phyloP scores from a whole-genome alignment of 2,888 invertebrate genomes.

The Erebia aethiops region DNA sequence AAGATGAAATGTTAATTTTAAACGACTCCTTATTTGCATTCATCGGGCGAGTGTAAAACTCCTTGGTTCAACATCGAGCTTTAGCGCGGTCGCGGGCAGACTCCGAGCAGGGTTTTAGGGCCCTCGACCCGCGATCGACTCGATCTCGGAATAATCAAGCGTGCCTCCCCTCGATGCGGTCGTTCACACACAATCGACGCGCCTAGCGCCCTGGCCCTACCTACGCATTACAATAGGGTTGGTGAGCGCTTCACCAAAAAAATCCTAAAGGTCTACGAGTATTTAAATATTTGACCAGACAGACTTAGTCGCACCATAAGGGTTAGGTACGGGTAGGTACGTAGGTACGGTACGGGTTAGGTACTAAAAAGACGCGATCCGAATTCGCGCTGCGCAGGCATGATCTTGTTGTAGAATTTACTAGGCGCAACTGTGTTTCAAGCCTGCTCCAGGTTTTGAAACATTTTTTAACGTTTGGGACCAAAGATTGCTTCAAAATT shows the following conservation, averaged over 20 bases:
- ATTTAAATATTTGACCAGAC: too few species aligned
- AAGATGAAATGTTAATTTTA: slow-evolving; percentile 55
- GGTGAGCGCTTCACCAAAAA: not conserved
- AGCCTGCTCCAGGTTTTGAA: too few species aligned
- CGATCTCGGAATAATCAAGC: slow-evolving; percentile 75
- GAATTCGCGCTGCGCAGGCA: too few species aligned
- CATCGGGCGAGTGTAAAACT: slow-evolving; percentile 54
- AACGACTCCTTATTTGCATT: slow-evolving; percentile 67
- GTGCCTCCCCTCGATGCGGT: slow-evolving; percentile 74
- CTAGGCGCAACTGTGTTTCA: too few species aligned
- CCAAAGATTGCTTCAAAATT: not conserved
- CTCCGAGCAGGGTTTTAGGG: slow-evolving; percentile 62
- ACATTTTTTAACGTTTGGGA: not conserved
- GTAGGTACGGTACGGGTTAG: too few species aligned
- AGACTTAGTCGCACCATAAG: too few species aligned
- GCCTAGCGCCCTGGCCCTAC: slow-evolving; percentile 71
- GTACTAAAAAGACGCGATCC: too few species aligned
- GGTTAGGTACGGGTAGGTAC: too few species aligned
- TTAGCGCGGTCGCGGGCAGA: slow-evolving; percentile 46
- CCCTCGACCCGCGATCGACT: slow-evolving; percentile 72
- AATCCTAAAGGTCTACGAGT: not conserved
- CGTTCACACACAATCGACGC: slow-evolving; percentile 80
- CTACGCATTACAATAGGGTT: slow-evolving; percentile 57
- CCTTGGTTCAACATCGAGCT: slow-evolving; percentile 23
- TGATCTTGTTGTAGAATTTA: too few species aligned